Evolutionary conservation across 1,140 invertebrate species (phyloP).

Genomic region (Apis cerana): DNA sequence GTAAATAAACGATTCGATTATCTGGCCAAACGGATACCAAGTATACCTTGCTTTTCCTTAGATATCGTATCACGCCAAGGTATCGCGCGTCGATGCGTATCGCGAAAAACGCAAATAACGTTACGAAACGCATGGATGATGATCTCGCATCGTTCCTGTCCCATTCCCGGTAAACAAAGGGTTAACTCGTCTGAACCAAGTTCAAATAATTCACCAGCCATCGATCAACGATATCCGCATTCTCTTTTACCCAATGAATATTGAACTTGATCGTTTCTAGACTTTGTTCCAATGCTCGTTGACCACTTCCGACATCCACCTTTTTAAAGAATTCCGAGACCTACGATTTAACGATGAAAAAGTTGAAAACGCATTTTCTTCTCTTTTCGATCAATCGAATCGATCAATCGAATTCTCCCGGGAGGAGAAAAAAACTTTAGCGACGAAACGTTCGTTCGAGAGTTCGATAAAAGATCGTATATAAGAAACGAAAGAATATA

Average conservation of each 20-base stretch:
- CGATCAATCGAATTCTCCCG: too few relatives aligned
- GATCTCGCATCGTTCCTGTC: conserved; percentile 35
- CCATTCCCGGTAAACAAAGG: conserved; percentile 47
- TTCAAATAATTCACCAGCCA: conserved; percentile 83
- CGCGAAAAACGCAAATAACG: conserved; percentile 47
- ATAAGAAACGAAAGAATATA: neutral
- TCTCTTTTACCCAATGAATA: conserved; percentile 88
- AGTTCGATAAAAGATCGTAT: neutral
- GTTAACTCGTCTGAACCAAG: conserved; percentile 60
- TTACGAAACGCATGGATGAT: conserved; percentile 23
- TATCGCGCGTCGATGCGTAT: conserved; percentile 47
- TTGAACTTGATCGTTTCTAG: conserved; percentile 90
- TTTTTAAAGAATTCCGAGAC: conserved; percentile 86
- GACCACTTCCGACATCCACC: conserved; percentile 86
- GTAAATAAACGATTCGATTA: conserved; percentile 43
- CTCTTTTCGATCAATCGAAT: too few relatives aligned
- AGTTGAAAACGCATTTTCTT: neutral
- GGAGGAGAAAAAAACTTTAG: too few relatives aligned
- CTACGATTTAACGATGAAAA: conserved; percentile 72
- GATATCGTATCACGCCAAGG: conserved; percentile 19
- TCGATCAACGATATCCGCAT: conserved; percentile 83
- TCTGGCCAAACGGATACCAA: neutral
- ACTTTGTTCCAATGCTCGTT: conserved; percentile 86
- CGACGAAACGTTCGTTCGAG: too few relatives aligned
- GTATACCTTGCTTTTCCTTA: conserved; percentile 22